Conservation (phyloP, 2,797 vertebrate genomes). For the Anas capensis region DNA sequence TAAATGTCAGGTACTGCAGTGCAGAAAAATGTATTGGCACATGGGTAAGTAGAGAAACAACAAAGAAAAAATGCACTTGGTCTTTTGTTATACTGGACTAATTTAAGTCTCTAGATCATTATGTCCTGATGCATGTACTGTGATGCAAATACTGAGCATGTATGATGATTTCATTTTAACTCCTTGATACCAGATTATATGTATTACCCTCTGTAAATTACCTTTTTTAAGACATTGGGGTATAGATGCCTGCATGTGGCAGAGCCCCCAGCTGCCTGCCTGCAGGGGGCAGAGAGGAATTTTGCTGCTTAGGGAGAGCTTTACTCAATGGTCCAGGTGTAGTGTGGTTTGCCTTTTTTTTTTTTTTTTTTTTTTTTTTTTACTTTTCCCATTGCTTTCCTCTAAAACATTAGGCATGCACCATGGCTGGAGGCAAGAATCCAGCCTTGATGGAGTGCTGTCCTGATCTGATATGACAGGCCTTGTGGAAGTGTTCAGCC, state of each 20-base stretch:
- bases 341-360: not conserved
- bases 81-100: not conserved
- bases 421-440: conserved; percentile 26
- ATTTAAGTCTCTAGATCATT: not conserved
- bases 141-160: not conserved
- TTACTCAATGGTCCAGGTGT: conserved; percentile 7
- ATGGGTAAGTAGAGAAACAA: not conserved
- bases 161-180: not conserved
- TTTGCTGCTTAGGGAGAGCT: not conserved
- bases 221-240: not conserved
- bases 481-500: conserved; percentile 24
- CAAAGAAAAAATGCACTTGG: not conserved
- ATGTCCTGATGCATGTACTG: not conserved
- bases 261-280: conserved; percentile 16
- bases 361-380: not conserved
- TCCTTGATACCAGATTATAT: not conserved
- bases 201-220: not conserved
- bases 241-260: not conserved
- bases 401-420: not conserved
- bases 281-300: conserved; percentile 6
- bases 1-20: not conserved
- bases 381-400: not conserved
- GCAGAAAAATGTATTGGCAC: not conserved
- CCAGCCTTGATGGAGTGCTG: not conserved
- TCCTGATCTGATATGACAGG: conserved; percentile 11